These are phyloP conservation scores for Pipistrellus pipistrellus DNA, from an alignment of 2,797 vertebrate genomes.

Conservation along the genomic window DNA sequence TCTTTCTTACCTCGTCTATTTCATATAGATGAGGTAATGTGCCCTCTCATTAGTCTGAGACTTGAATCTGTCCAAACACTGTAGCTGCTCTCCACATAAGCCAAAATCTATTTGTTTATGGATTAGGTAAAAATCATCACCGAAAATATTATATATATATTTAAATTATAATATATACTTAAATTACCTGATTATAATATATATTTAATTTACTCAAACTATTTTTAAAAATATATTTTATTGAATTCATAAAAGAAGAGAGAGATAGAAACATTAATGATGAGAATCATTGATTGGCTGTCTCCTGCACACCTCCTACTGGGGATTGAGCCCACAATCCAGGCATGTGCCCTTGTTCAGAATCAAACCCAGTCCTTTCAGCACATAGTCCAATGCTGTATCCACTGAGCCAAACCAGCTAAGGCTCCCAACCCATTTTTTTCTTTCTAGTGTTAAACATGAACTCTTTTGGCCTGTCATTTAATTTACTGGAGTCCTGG, in stretches of 20 bases:
- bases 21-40: not conserved
- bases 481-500: not conserved
- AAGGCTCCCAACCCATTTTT: not conserved
- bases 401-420: too few relatives aligned
- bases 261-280: too few relatives aligned
- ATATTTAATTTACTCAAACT: not conserved
- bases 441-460: not conserved
- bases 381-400: too few relatives aligned
- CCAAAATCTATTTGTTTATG: not conserved
- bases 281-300: too few relatives aligned
- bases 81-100: too few relatives aligned
- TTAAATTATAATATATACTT: not conserved
- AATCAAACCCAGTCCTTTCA: too few relatives aligned
- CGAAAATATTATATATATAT: conserved; percentile 5
- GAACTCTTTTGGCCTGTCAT: conserved; percentile 2
- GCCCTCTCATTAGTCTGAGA: too few relatives aligned
- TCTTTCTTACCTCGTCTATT: conserved; percentile 58
- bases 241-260: too few relatives aligned
- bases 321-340: too few relatives aligned
- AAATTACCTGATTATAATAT: not conserved
- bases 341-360: too few relatives aligned
- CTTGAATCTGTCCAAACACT: too few relatives aligned
- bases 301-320: too few relatives aligned
- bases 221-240: not conserved
- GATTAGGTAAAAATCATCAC: conserved; percentile 20